Percentiles rank a stretch among this genome's conserved stretches.
phyloP scores from a whole-genome alignment of 64 coral and sea anemone species.

The Stichodactyla mertensii region DNA sequence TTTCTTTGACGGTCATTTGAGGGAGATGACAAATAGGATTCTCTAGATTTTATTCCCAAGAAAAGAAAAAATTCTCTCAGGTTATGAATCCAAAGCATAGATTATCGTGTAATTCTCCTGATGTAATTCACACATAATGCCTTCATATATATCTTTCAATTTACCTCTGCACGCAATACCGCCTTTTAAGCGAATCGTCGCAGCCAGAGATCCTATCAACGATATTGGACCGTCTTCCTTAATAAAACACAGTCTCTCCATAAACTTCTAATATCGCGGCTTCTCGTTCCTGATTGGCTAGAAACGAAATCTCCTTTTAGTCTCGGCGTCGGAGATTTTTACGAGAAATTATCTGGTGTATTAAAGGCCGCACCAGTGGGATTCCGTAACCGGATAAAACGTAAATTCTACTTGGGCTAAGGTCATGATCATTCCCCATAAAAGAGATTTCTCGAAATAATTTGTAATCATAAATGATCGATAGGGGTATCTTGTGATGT shows the following conservation, averaged over 20 bases:
- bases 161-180: not conserved
- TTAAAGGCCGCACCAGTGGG: not conserved
- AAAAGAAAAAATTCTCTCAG: too few relatives aligned
- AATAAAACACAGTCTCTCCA: not conserved
- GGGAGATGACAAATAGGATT: too few relatives aligned
- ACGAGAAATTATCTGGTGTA: not conserved
- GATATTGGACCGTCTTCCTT: not conserved
- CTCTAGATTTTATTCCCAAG: too few relatives aligned
- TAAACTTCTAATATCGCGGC: not conserved
- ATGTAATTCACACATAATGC: not conserved
- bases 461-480: too few relatives aligned
- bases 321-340: not conserved
- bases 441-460: not conserved
- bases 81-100: not conserved
- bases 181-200: not conserved
- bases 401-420: not conserved
- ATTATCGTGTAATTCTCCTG: not conserved
- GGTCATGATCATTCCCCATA: not conserved
- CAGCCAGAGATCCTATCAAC: not conserved
- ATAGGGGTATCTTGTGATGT: too few relatives aligned
- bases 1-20: too few relatives aligned
- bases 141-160: not conserved
- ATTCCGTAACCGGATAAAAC: not conserved
- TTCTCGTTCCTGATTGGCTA: not conserved
- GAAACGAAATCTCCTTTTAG: not conserved